phyloP scores from a whole-genome alignment of 2,797 vertebrate species.

The Nyctalus aviator region DNA sequence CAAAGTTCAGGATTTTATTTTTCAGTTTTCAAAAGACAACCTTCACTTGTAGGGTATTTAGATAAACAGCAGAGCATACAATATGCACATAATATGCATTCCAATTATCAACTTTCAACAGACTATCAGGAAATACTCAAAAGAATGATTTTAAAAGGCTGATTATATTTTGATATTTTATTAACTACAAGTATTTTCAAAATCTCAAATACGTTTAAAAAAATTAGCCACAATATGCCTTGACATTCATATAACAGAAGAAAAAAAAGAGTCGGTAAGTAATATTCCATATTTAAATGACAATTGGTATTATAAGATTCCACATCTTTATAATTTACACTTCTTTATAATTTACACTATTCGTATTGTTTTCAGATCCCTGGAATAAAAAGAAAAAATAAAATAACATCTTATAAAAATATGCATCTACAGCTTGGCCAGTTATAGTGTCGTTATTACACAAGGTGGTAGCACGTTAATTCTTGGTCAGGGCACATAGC shows the following conservation, averaged over 20 bases:
- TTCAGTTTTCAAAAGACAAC: constrained; percentile 21
- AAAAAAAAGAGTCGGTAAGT: constrained; percentile 16
- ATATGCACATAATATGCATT: constrained; percentile 8
- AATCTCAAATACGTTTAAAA: constrained; percentile 18
- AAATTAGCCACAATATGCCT: constrained; percentile 1
- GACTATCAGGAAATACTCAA: constrained; percentile 36
- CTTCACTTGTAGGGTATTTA: background rate
- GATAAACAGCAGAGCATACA: constrained; percentile 29
- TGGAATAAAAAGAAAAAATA: constrained; percentile 39
- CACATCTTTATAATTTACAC: constrained; percentile 40
- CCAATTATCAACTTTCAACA: constrained; percentile 37
- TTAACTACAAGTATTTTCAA: constrained; percentile 49
- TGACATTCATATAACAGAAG: constrained; percentile 6
- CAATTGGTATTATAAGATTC: constrained; percentile 50
- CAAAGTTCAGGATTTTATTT: constrained; percentile 40
- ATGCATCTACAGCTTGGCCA: background rate
- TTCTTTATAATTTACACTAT: background rate
- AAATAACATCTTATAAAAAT: constrained; percentile 48
- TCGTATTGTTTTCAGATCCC: background rate
- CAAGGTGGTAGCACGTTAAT: background rate
- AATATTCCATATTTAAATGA: background rate
- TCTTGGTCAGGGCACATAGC: background rate
- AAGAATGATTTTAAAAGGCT: constrained; percentile 35
- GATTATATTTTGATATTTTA: constrained; percentile 36
- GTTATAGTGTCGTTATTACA: background rate